Base-by-base conservation (phyloP, 2,113 vertebrate genomes). In the Pelvicachromis taeniatus region DNA sequence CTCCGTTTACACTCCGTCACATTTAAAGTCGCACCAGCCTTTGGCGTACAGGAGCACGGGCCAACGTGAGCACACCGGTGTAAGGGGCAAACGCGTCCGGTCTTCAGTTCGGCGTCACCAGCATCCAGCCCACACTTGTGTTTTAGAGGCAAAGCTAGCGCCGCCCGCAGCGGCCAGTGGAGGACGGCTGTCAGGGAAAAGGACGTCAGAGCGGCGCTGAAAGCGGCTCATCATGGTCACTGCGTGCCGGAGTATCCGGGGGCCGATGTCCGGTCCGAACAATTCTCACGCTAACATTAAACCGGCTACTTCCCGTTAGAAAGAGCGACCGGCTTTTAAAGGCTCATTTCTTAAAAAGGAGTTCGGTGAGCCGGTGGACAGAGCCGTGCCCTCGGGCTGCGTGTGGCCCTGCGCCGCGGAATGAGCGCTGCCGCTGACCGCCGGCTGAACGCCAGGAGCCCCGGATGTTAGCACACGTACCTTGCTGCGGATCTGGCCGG, bases 401-500 rank as follows among this genome's bases (percentile, higher is more conserved):
- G 23, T 65, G 48, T 59, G 86, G 82, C 84, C 88, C 87, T 6
- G 53, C 45, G 10, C 54, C 59, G 35, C 83, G 81, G 45, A 81
- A 86, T 86, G 84, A 58, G 75, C 38, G 33, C 53, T 11, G 35
- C 35, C 53, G 2, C 68, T 12, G 68, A 80, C 38, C 73, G 9
- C 23, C 2, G 38, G 40, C 4, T 3, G 21, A 23, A 17, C 35
- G 23, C 38, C 6, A 9, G 3, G 23, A 42, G 17, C 3, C 19
- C 40, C 50, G 16, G 7, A 4, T n/a, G 42, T n/a, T 21, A 12
- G 26, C 21, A 17, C 8, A 16, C 45, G 45, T 96, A 99, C 98
- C 97, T 98, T 99, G 95, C 97, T 98, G 40, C 97, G 97, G 93
- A 99, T 99, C 94, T 98, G 98, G 13, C 98, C 98, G 26, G 98